Percentiles rank a stretch among this genome's conserved stretches.
Evolutionary conservation across 2,888 invertebrate species (phyloP).

Genomic region (Smittia sp.): DNA sequence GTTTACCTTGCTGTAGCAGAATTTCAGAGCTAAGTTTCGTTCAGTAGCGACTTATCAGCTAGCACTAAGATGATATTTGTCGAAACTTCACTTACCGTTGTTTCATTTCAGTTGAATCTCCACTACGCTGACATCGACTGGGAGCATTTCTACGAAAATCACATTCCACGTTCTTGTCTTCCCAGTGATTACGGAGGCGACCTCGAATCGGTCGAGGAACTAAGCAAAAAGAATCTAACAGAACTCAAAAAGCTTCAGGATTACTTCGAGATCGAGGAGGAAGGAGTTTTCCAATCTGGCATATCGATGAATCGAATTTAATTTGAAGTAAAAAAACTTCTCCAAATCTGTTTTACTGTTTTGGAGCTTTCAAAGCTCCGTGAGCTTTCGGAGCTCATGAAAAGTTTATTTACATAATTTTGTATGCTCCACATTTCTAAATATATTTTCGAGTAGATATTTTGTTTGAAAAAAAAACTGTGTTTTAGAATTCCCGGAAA

Average conservation of each 20-base stretch:
- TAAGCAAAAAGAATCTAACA: slow-evolving; percentile 23
- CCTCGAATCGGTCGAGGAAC: slow-evolving; percentile 46
- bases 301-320: neutral
- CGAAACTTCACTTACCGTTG: too few relatives aligned
- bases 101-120: slow-evolving; percentile 6
- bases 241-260: neutral
- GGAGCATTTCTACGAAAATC: slow-evolving; percentile 45
- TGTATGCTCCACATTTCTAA: too few relatives aligned
- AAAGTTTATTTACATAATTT: slow-evolving; percentile 10
- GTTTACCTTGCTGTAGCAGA: too few relatives aligned
- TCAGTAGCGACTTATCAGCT: too few relatives aligned
- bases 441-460: too few relatives aligned
- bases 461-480: too few relatives aligned
- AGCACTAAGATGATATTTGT: too few relatives aligned
- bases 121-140: slow-evolving; percentile 16
- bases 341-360: neutral
- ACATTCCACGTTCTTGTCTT: slow-evolving; percentile 59
- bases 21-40: too few relatives aligned
- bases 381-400: neutral
- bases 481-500: too few relatives aligned
- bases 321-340: neutral
- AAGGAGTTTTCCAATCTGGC: neutral
- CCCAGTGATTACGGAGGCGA: slow-evolving; percentile 64
- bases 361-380: neutral
- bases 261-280: slow-evolving; percentile 5